These are phyloP conservation scores for Enteromius afrohamiltoni DNA, from an alignment of 2,797 vertebrate species.

Conservation along the genomic window DNA sequence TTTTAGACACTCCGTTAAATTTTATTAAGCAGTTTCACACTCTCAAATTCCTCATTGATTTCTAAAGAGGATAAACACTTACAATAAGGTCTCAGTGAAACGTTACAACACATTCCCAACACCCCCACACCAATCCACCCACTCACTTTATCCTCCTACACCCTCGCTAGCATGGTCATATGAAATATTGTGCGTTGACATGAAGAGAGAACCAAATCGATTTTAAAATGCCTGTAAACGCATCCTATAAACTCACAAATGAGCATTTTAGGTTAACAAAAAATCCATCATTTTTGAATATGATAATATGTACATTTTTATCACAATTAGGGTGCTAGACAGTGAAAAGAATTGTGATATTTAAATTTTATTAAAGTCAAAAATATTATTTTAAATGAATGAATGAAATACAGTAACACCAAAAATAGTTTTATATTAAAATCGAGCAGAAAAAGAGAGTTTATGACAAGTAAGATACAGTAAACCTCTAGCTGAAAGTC, in stretches of 20 bases:
- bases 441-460: not conserved
- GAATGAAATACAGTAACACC: not conserved
- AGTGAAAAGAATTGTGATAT: not conserved
- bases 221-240: not conserved
- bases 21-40: not conserved
- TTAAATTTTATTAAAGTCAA: not conserved
- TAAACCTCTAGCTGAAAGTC: not conserved
- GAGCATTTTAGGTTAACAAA: not conserved
- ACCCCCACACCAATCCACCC: constrained; percentile 27
- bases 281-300: not conserved
- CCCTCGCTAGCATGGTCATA: not conserved
- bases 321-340: not conserved
- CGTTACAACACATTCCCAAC: constrained; percentile 13
- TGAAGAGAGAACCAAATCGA: not conserved
- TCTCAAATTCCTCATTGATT: constrained; percentile 10
- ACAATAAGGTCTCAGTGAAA: constrained; percentile 12
- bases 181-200: not conserved
- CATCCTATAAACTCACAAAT: not conserved
- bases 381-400: not conserved
- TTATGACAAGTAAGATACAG: not conserved
- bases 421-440: not conserved
- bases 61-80: constrained; percentile 17
- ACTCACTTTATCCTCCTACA: constrained; percentile 19
- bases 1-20: constrained; percentile 8
- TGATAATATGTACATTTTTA: not conserved